A percentile compares a stretch with the other conserved stretches of the same genome.
Conservation (phyloP, 2,797 vertebrate genomes). For the Catostomus latipinnis region DNA sequence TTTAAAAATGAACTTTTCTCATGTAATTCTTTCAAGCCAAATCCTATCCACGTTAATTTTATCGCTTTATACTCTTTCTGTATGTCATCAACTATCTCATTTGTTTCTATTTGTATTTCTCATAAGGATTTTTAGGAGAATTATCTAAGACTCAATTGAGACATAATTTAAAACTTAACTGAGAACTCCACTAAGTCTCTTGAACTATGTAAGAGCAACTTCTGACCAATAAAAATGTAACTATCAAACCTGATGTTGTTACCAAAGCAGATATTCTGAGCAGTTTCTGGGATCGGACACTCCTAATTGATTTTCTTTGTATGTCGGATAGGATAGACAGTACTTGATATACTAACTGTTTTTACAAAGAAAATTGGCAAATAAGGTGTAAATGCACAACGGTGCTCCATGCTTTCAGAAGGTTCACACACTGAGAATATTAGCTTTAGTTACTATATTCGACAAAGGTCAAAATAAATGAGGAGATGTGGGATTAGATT, state of each 20-base stretch:
- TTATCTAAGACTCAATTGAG: no score
- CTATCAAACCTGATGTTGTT: neutral
- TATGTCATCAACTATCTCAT: no score
- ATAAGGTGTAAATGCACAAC: neutral
- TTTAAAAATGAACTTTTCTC: no score
- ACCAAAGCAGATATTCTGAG: neutral
- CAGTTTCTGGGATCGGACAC: neutral
- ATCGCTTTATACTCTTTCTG: no score
- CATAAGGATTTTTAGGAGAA: no score
- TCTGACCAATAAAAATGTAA: neutral
- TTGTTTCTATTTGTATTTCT: no score
- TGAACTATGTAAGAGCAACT: no score
- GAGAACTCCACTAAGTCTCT: no score
- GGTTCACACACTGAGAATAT: neutral
- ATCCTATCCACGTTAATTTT: no score
- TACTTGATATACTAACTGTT: slow-evolving; percentile 2
- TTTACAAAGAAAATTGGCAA: slow-evolving; percentile 16
- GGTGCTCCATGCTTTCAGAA: neutral
- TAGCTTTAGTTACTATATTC: neutral
- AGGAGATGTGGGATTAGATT: neutral
- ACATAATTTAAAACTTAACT: no score
- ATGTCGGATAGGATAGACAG: slow-evolving; percentile 3
- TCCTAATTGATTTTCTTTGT: neutral
- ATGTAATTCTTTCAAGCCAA: no score
- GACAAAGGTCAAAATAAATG: slow-evolving; percentile 14